Evolutionary conservation across 2,888 invertebrate genomes (phyloP).

Genomic region (Abrostola triplasia): DNA sequence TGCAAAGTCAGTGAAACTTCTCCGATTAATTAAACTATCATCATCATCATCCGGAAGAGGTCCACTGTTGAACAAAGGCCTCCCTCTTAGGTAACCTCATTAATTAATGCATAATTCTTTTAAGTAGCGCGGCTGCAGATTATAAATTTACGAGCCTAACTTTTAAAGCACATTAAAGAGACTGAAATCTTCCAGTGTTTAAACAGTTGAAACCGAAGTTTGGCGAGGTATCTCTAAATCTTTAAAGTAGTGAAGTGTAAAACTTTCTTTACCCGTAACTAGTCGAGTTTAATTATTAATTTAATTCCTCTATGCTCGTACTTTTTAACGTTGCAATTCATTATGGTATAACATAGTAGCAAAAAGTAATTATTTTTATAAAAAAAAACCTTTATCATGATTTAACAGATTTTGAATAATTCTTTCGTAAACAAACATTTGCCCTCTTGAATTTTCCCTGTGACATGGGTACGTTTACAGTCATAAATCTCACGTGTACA

Average conservation of each 20-base stretch:
- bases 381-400: too few relatives aligned
- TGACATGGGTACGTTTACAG: not conserved
- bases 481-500: not conserved
- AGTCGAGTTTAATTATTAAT: not conserved
- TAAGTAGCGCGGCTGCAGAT: not conserved
- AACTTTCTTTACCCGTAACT: not conserved
- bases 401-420: not conserved
- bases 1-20: too few relatives aligned
- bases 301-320: too few relatives aligned
- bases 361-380: too few relatives aligned
- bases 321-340: too few relatives aligned
- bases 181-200: conserved; percentile 17
- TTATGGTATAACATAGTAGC: too few relatives aligned
- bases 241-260: not conserved
- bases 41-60: too few relatives aligned
- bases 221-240: not conserved
- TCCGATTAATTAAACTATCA: too few relatives aligned
- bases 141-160: not conserved
- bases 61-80: too few relatives aligned
- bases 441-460: not conserved
- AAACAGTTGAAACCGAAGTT: conserved; percentile 1
- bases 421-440: not conserved
- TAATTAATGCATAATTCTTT: too few relatives aligned
- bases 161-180: not conserved
- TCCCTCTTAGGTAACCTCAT: too few relatives aligned